Percentiles rank a stretch among this genome's conserved stretches.
Evolutionary conservation across 2,113 vertebrate species (phyloP).

Genomic region (Gasterosteus aculeatus): DNA sequence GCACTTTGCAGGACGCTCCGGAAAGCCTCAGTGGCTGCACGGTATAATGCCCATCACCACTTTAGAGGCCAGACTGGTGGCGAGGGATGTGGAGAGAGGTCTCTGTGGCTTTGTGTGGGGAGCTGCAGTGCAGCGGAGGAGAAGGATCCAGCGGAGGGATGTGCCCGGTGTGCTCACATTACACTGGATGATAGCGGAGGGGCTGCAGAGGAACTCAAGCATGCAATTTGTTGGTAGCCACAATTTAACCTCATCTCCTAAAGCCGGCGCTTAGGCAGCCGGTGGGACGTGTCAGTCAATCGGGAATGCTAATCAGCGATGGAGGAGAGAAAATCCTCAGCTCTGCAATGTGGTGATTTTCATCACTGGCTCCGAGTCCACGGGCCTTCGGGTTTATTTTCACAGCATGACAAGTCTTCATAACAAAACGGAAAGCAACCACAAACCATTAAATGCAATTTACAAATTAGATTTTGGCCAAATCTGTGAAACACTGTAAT

Average conservation of each 20-base stretch:
- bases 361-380: slow-evolving; percentile 65
- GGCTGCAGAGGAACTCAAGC: slow-evolving; percentile 78
- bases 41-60: slow-evolving; percentile 70
- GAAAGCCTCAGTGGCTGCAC: slow-evolving; percentile 70
- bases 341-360: slow-evolving; percentile 78
- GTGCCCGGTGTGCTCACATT: slow-evolving; percentile 79
- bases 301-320: slow-evolving; percentile 77
- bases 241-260: slow-evolving; percentile 81
- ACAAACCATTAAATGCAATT: slow-evolving; percentile 75
- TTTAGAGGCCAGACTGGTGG: slow-evolving; percentile 73
- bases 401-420: slow-evolving; percentile 74
- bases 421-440: slow-evolving; percentile 69
- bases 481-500: slow-evolving; percentile 65
- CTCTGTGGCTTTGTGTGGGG: slow-evolving; percentile 68
- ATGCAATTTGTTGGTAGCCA: slow-evolving; percentile 83
- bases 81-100: slow-evolving; percentile 69
- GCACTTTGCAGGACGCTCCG: slow-evolving; percentile 64
- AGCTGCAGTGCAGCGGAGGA: slow-evolving; percentile 63
- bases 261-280: slow-evolving; percentile 73
- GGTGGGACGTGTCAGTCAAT: slow-evolving; percentile 78
- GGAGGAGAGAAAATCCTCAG: slow-evolving; percentile 59
- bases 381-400: slow-evolving; percentile 75
- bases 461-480: slow-evolving; percentile 74
- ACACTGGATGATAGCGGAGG: slow-evolving; percentile 76
- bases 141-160: slow-evolving; percentile 70